Base-by-base conservation (phyloP, 2,888 invertebrate species). In the Antitype chi region DNA sequence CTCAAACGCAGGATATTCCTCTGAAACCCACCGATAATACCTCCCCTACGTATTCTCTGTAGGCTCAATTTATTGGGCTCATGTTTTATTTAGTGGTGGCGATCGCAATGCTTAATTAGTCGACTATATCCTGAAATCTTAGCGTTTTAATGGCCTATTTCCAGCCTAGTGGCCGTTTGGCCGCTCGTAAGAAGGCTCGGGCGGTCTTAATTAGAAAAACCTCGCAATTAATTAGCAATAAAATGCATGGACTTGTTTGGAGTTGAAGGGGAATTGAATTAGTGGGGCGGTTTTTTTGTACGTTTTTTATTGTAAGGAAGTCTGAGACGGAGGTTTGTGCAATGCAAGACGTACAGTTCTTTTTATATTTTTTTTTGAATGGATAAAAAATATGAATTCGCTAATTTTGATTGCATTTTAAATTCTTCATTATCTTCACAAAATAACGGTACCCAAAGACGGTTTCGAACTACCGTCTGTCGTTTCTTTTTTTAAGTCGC, bases 131-230 rank as follows among this genome's bases (percentile, higher is more conserved):
- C 62, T 82, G 52, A 78, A 84, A 80, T 86, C 86, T 86, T 86
- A 70, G 63, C 74, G 79, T 86, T 84, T 85, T 86, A 86, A 87
- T 87, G 63, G 78, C 47, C 85, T 79, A 74, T 80, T 87, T 64
- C 70, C 57, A 63, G 47, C 63, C 75, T 62, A 82, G 80, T 74
- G 78, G 80, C 75, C 83, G 77, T 86, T 86, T 63, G 47, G 60
- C 64, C 83, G 62, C 49, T 83, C 71, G 82, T 80, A 78, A 80
- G 76, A 59, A 77, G 55, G 70, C 78, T 52, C 69, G 55, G 64
- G 63, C 74, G 63, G 82, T 85, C 87, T 86, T 86, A 85, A 86
- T 86, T 82, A 86, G 82, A 80, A 86, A 82, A 85, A 82, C 85
- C 80, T 73, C 74, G 77, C 64, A 76, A 85, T 86, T 85, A 86